A percentile compares a stretch with the other conserved stretches of the same genome.
phyloP scores from a whole-genome alignment of 2,888 invertebrate genomes.

The Oeneis ivallda region DNA sequence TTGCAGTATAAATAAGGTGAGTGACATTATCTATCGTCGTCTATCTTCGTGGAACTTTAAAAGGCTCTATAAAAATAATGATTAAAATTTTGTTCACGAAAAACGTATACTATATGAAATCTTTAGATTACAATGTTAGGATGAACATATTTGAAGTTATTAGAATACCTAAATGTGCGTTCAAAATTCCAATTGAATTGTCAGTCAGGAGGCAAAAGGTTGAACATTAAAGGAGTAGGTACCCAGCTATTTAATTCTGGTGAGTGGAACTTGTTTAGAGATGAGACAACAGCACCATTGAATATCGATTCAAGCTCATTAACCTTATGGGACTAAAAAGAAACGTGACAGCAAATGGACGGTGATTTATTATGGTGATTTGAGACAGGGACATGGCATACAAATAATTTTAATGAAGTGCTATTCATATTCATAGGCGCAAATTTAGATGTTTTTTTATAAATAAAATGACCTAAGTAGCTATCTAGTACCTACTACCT shows the following conservation, averaged over 20 bases:
- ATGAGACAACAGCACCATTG: constrained; percentile 40
- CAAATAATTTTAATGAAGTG: constrained; percentile 4
- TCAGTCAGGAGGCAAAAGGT: too few species aligned
- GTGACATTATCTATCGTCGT: constrained; percentile 5
- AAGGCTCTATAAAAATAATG: constrained; percentile 1
- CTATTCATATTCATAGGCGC: neutral
- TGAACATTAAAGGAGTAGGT: neutral
- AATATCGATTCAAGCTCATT: constrained; percentile 40
- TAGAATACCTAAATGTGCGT: too few species aligned
- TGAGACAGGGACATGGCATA: constrained; percentile 18
- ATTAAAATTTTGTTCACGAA: neutral
- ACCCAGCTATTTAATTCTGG: neutral
- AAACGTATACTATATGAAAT: neutral
- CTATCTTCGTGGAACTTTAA: constrained; percentile 1
- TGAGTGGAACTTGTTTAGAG: constrained; percentile 42
- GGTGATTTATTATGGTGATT: constrained; percentile 30
- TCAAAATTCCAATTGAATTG: too few species aligned
- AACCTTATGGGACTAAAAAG: constrained; percentile 31
- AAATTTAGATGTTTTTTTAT: neutral
- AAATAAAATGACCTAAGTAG: neutral
- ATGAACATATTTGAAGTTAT: neutral
- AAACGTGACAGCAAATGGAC: constrained; percentile 30
- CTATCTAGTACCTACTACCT: neutral
- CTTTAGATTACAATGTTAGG: neutral
- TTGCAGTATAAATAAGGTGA: constrained; percentile 26